Evolutionary conservation across 1,140 invertebrate genomes (phyloP), one percentile per base, ranked within the genome.

Genomic region (Drosophila serrata): DNA sequence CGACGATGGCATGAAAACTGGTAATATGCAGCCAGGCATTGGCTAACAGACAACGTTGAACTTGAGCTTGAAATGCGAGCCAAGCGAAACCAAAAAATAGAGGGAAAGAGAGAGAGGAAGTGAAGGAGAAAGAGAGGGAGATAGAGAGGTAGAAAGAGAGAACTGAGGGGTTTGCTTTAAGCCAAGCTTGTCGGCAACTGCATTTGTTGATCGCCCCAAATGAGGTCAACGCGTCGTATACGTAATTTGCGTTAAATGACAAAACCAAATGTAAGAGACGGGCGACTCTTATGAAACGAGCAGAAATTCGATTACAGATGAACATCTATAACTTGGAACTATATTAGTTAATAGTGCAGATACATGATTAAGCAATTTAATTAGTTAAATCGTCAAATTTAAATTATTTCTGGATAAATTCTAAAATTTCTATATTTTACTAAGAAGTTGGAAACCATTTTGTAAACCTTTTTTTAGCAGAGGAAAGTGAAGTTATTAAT

Each of bases 41-140:
- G 37, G 45, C 60, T 17, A 48, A 49, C 55, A 58, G 56, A 43
- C 78, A 87, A 35, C 68, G 80, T 88, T 88, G 85, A 88, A 88
- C 85, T 88, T 88, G 85, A 88, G 85, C 85, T 88, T 88, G 85
- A 88, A 88, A 90, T 74, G 77, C 62, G 77, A 82, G 72, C 63
- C 67, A 35, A 65, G 75, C 58, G 40, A 46, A 75, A 48, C 69
- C 24, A 29, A 67, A 43, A 77, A 39, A 77, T 27, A 48, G 35
- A 64, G 42, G 58, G 37, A 77, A 33, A 48, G 35, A 64, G 42
- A 65, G 29, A 27, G 5, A 37, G 1, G 7, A 6, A 22, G 31
- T 17, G 15, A 63, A 57, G 48, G 40, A 56, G 48, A 11, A 7
- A 40, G 31, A 22, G 31, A 19, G 12, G 56, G 53, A 17, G 24